These are phyloP conservation scores for Macrophya annulata DNA, from an alignment of 2,888 invertebrate species.

Conservation along the genomic window DNA sequence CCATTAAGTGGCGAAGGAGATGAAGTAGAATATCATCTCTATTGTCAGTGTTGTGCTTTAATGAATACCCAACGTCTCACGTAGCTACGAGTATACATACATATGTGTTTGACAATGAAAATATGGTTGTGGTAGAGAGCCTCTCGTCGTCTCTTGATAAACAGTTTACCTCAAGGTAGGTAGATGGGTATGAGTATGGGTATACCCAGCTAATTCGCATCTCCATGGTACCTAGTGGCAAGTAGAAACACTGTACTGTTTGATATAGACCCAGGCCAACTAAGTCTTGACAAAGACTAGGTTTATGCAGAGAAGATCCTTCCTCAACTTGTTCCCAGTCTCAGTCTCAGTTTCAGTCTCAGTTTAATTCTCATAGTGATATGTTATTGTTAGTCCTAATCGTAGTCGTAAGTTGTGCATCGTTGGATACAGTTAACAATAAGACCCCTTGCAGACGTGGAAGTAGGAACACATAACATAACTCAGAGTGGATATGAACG, in stretches of 20 bases:
- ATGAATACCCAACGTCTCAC: neutral
- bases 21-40: neutral
- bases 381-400: neutral
- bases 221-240: neutral
- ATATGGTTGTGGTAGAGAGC: neutral
- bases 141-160: conserved; percentile 26
- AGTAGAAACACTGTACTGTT: neutral
- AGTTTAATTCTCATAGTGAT: neutral
- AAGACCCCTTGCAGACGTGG: neutral
- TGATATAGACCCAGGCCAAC: neutral
- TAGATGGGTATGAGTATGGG: neutral
- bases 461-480: too few species aligned
- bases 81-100: neutral
- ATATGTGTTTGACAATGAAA: neutral
- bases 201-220: conserved; percentile 24
- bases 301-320: neutral
- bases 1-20: neutral
- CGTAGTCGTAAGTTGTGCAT: neutral
- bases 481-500: neutral
- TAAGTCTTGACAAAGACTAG: conserved; percentile 1
- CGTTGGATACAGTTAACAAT: neutral
- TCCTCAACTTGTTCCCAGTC: neutral
- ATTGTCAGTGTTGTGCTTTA: neutral
- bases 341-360: neutral
- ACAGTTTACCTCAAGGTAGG: conserved; percentile 15